Evolutionary conservation across 2,113 vertebrate genomes (phyloP).

Genomic region (Taurulus bubalis): DNA sequence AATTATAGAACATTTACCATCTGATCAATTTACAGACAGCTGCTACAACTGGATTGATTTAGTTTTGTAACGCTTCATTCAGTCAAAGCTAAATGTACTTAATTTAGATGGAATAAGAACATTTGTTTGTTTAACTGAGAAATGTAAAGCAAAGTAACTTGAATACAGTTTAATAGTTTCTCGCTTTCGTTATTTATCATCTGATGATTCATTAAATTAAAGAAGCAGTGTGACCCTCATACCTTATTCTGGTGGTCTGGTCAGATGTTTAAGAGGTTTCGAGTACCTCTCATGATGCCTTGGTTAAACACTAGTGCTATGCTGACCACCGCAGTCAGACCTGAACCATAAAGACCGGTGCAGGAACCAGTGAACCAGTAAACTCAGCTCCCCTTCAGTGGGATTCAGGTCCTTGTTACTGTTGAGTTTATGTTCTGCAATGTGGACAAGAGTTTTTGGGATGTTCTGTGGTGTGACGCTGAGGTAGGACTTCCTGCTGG

Average conservation of each 20-base stretch:
- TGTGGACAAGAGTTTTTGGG: neutral
- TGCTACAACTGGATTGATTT: too few species aligned
- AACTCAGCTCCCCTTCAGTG: neutral
- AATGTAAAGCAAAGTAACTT: too few species aligned
- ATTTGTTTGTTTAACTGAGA: too few species aligned
- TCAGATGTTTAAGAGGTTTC: too few species aligned
- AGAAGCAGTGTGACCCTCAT: neutral
- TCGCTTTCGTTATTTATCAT: too few species aligned
- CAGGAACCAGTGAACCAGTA: neutral
- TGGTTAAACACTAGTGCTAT: slow-evolving; percentile 47
- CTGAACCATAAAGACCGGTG: neutral
- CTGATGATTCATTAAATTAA: too few species aligned
- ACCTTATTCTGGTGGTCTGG: too few species aligned
- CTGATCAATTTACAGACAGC: neutral
- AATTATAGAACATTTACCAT: neutral
- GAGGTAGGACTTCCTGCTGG: neutral
- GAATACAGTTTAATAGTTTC: too few species aligned
- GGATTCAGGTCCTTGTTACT: neutral
- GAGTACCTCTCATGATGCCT: slow-evolving; percentile 48
- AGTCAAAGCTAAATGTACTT: too few species aligned
- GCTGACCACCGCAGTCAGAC: neutral
- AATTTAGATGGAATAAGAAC: too few species aligned
- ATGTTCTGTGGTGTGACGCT: neutral
- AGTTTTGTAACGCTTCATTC: too few species aligned
- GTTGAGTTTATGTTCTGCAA: neutral